phyloP scores from a whole-genome alignment of 1,140 invertebrate species.

The Heliconius himera region DNA sequence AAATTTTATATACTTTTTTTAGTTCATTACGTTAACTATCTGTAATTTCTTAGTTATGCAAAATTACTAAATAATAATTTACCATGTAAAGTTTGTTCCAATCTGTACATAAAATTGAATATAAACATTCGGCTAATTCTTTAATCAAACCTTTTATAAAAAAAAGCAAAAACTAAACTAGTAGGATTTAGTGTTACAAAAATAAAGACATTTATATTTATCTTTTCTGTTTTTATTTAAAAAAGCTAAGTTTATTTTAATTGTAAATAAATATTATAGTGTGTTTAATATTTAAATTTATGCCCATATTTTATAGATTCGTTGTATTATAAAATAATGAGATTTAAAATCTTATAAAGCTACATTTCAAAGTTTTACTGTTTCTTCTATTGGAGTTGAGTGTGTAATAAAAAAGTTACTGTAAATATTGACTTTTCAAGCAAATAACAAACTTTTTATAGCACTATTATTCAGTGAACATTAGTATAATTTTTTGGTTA shows the following conservation, averaged over 20 bases:
- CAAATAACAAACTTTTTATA: no score
- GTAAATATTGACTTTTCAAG: no score
- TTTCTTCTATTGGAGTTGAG: no score
- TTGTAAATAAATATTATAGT: not conserved
- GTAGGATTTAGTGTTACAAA: not conserved
- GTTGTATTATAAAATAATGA: no score
- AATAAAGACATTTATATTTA: not conserved
- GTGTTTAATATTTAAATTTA: fast-evolving
- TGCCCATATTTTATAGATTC: no score
- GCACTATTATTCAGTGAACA: no score
- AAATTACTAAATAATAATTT: not conserved
- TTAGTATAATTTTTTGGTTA: no score
- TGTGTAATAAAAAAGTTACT: no score
- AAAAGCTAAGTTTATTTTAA: not conserved
- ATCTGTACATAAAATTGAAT: not conserved
- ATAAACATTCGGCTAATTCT: not conserved
- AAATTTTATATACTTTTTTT: not conserved
- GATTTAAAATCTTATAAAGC: no score
- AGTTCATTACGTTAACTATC: not conserved
- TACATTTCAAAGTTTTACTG: no score
- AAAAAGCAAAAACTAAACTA: not conserved
- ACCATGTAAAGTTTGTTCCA: not conserved
- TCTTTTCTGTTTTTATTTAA: not conserved
- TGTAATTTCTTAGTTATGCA: constrained; percentile 1
- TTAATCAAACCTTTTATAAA: not conserved